A percentile compares a stretch with the other conserved stretches of the same genome.
These are phyloP conservation scores for Enteromius treurensis DNA, from an alignment of 2,797 vertebrate species.

Conservation along the genomic window DNA sequence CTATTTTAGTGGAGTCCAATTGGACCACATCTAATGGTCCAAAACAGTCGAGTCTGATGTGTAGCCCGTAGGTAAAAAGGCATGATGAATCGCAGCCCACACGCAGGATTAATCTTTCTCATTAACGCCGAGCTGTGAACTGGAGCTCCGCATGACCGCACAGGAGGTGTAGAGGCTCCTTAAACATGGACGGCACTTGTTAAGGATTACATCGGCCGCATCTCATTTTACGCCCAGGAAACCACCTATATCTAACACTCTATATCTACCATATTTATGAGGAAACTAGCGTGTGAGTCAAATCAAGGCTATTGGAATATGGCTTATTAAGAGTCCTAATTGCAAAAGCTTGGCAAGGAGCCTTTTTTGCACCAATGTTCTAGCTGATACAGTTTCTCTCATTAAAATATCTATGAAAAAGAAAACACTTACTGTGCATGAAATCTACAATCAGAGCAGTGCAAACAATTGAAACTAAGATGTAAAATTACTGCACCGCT, in stretches of 20 bases:
- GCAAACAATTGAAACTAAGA: background rate
- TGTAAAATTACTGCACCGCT: background rate
- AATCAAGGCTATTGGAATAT: background rate
- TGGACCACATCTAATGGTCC: slow-evolving; percentile 26
- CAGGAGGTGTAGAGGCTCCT: slow-evolving; percentile 20
- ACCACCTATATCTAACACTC: slow-evolving; percentile 10
- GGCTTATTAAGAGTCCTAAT: background rate
- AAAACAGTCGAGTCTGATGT: slow-evolving; percentile 14
- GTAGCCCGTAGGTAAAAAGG: slow-evolving; percentile 9
- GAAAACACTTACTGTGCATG: background rate
- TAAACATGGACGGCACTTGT: slow-evolving; percentile 38
- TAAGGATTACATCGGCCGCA: slow-evolving; percentile 22
- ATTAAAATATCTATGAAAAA: background rate
- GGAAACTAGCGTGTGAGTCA: background rate
- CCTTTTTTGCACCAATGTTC: background rate
- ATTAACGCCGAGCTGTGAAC: slow-evolving; percentile 31
- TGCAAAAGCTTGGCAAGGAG: background rate
- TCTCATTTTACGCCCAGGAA: slow-evolving; percentile 18
- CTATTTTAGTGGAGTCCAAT: background rate
- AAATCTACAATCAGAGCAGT: background rate
- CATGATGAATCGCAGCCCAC: slow-evolving; percentile 27
- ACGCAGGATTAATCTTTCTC: slow-evolving; percentile 42
- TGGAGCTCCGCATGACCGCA: slow-evolving; percentile 21
- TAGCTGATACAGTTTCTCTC: slow-evolving; percentile 12
- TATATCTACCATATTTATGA: slow-evolving; percentile 6